Percentiles rank a stretch among this genome's conserved stretches.
These are phyloP conservation scores for Cossypha dichroa DNA, from an alignment of 2,797 vertebrate genomes.

Conservation along the genomic window DNA sequence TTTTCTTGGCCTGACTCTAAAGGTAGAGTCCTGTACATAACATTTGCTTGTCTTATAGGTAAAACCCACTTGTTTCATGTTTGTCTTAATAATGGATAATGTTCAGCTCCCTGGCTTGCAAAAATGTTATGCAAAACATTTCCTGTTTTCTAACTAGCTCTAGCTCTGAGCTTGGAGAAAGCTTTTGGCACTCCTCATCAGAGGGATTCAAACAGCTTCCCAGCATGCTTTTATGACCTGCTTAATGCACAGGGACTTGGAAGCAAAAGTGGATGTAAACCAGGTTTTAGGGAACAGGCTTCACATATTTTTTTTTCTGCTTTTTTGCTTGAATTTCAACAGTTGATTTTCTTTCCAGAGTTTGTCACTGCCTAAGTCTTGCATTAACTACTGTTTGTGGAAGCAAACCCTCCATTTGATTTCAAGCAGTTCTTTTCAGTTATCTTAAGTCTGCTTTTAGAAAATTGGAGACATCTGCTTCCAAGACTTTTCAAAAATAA, in stretches of 20 bases:
- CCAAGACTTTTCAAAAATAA: background rate
- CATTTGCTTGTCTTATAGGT: background rate
- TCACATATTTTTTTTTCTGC: background rate
- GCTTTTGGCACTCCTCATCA: slow-evolving; percentile 29
- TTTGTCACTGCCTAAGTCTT: background rate
- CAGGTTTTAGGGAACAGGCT: background rate
- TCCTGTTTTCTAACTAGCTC: slow-evolving; percentile 53
- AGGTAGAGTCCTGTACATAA: background rate
- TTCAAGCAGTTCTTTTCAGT: background rate
- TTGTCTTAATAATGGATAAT: background rate
- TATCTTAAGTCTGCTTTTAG: background rate
- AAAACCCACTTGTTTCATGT: background rate
- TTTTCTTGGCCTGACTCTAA: background rate
- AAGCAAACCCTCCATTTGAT: background rate
- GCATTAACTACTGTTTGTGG: background rate
- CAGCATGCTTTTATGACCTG: slow-evolving; percentile 24
- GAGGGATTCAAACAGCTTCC: slow-evolving; percentile 26
- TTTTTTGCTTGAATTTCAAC: background rate
- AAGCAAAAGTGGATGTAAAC: slow-evolving; percentile 16
- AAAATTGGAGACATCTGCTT: background rate
- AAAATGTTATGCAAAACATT: slow-evolving; percentile 34
- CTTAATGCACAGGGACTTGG: slow-evolving; percentile 23
- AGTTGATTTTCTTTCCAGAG: background rate
- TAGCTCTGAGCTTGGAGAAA: slow-evolving; percentile 33
- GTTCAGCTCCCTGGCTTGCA: slow-evolving; percentile 23